phyloP scores from a whole-genome alignment of 2,888 invertebrate genomes.

The Drosophila algonquin region DNA sequence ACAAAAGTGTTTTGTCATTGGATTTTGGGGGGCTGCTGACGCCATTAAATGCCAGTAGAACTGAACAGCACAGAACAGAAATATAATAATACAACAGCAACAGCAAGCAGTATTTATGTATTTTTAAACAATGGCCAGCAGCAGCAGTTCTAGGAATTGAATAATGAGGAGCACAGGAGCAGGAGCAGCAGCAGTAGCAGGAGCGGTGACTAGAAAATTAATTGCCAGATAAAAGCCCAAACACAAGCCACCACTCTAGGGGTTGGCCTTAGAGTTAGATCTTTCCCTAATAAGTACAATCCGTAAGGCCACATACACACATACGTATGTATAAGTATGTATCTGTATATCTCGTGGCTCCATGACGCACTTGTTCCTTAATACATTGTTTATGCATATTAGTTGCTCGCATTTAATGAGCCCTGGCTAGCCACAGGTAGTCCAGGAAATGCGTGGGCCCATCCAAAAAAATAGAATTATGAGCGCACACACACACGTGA shows the following conservation, averaged over 20 bases:
- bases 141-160: constrained; percentile 23
- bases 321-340: neutral
- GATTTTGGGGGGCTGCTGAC: constrained; percentile 50
- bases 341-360: constrained; percentile 2
- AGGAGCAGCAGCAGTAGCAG: constrained; percentile 27
- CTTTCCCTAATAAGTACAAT: neutral
- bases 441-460: constrained; percentile 31
- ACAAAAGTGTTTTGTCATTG: constrained; percentile 69
- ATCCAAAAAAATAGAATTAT: constrained; percentile 60
- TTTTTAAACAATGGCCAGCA: constrained; percentile 36
- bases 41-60: constrained; percentile 50
- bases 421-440: constrained; percentile 59
- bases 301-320: neutral
- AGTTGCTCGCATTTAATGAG: constrained; percentile 55
- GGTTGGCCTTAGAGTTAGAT: neutral
- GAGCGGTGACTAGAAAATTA: constrained; percentile 56
- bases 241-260: constrained; percentile 36
- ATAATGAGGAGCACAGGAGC: constrained; percentile 31
- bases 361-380: constrained; percentile 54
- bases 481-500: constrained; percentile 64
- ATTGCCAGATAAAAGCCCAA: constrained; percentile 44
- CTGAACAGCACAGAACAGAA: constrained; percentile 3
- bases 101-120: neutral
- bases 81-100: constrained; percentile 13
- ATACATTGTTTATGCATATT: constrained; percentile 62